A percentile compares a stretch with the other conserved stretches of the same genome.
phyloP scores from a whole-genome alignment of 92 coral and sea anemone genomes.

The Palythoa caribaeorum region DNA sequence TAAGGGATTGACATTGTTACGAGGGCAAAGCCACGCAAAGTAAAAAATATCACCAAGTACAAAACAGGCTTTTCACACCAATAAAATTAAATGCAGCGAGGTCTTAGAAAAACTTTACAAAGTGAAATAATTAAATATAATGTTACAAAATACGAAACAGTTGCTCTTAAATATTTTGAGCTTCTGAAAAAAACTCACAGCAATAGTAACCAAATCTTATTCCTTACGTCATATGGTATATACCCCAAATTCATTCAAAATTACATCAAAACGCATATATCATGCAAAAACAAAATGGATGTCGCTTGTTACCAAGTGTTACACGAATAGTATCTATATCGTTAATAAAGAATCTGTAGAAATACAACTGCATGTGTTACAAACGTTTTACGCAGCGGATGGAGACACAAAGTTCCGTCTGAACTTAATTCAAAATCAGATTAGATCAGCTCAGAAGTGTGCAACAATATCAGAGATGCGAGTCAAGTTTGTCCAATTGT shows the following conservation, averaged over 20 bases:
- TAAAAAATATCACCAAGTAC: neutral
- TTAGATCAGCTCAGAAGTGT: no score
- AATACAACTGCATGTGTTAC: constrained; percentile 32
- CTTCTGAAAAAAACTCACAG: neutral
- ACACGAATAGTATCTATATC: neutral
- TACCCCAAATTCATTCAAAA: neutral
- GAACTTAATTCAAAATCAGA: no score
- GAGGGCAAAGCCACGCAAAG: neutral
- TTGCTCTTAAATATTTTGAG: neutral
- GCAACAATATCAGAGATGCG: no score
- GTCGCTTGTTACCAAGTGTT: neutral
- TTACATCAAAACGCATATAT: neutral
- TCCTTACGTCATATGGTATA: neutral
- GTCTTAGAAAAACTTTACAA: constrained; percentile 23
- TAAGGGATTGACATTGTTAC: neutral
- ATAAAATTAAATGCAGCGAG: neutral
- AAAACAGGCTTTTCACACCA: neutral
- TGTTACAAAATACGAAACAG: constrained; percentile 29
- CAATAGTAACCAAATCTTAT: neutral
- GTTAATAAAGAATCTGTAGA: neutral
- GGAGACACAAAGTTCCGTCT: no score
- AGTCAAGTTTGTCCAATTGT: no score
- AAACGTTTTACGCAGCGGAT: neutral
- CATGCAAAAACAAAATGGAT: neutral
- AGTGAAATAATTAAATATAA: constrained; percentile 31